Percentiles rank a stretch among this genome's conserved stretches.
Evolutionary conservation across 2,797 vertebrate species (phyloP).

Genomic region (Sebastes goodei): DNA sequence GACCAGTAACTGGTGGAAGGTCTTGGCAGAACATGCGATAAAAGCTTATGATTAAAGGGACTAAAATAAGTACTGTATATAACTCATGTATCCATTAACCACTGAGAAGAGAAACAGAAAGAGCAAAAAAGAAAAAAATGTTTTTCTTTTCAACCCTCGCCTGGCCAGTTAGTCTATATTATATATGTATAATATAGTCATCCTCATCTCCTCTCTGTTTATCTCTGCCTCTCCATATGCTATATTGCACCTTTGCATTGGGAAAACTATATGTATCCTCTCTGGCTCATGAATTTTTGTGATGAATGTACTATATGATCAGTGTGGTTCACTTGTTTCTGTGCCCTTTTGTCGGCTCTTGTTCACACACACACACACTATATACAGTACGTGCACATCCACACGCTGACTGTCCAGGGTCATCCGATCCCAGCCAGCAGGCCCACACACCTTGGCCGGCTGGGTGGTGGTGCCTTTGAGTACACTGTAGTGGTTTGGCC

Average conservation of each 20-base stretch:
- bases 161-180: constrained; percentile 59
- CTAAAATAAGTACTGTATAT: constrained; percentile 83
- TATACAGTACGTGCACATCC: constrained; percentile 17
- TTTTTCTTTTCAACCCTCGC: constrained; percentile 67
- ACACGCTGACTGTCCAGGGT: constrained; percentile 55
- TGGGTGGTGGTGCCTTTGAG: constrained; percentile 80
- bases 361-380: not conserved
- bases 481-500: constrained; percentile 81
- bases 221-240: constrained; percentile 2
- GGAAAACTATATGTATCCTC: constrained; percentile 46
- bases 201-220: constrained; percentile 42
- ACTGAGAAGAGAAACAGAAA: constrained; percentile 74
- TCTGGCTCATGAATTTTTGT: constrained; percentile 45
- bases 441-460: constrained; percentile 84
- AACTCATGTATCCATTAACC: constrained; percentile 84
- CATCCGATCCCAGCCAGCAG: constrained; percentile 59
- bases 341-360: constrained; percentile 22
- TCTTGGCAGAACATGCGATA: constrained; percentile 80
- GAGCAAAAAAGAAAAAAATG: constrained; percentile 47
- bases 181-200: constrained; percentile 66
- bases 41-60: constrained; percentile 84
- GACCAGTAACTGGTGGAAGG: constrained; percentile 76
- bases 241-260: constrained; percentile 24
- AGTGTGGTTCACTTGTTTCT: constrained; percentile 26
- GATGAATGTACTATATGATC: constrained; percentile 57